Conservation (phyloP, 2,888 invertebrate genomes). For the Drosophila tripunctata region DNA sequence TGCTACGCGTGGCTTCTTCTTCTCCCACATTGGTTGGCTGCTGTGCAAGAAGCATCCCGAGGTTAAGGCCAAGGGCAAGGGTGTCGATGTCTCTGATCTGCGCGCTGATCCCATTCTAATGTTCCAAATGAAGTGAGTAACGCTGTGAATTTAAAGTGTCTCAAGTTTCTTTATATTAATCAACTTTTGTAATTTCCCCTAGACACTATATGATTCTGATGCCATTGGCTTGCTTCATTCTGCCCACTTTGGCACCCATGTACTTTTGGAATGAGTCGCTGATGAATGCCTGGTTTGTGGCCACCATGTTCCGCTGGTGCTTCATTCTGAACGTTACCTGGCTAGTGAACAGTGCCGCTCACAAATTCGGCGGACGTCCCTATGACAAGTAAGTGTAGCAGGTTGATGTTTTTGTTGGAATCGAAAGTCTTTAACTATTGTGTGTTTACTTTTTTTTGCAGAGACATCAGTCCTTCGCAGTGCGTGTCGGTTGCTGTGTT, state of each 20-base stretch:
- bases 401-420: background rate
- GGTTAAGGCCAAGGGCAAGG: conserved; percentile 93
- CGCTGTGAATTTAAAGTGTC: too few relatives aligned
- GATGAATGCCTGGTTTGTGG: conserved; percentile 88
- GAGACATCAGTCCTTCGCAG: conserved; percentile 88
- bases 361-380: conserved; percentile 91
- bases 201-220: conserved; percentile 91
- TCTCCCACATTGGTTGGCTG: conserved; percentile 98
- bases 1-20: conserved; percentile 96
- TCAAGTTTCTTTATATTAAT: too few relatives aligned
- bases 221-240: conserved; percentile 90
- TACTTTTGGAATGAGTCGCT: conserved; percentile 91
- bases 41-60: conserved; percentile 95
- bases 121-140: conserved; percentile 94
- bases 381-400: conserved; percentile 87
- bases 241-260: conserved; percentile 91
- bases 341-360: conserved; percentile 95
- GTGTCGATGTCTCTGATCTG: conserved; percentile 93
- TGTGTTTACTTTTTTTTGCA: conserved; percentile 56
- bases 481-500: conserved; percentile 87
- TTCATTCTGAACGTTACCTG: conserved; percentile 94
- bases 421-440: background rate
- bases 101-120: conserved; percentile 91
- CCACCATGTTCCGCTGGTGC: conserved; percentile 90
- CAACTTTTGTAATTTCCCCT: too few relatives aligned